Conservation (phyloP, 2,797 vertebrate species). For the Oryzias dopingdopingensis region DNA sequence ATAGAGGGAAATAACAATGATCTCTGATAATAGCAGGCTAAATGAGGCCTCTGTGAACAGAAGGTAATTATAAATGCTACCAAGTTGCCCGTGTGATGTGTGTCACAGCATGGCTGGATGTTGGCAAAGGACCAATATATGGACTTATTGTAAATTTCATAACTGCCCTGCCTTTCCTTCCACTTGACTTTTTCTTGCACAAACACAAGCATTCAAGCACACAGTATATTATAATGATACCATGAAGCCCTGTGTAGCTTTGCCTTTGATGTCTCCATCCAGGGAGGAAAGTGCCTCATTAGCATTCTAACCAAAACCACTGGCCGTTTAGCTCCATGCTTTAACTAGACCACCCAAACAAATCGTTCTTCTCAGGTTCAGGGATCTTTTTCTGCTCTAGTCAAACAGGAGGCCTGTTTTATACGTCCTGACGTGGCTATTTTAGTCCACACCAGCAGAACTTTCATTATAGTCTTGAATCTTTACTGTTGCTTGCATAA, state of each 20-base stretch:
- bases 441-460: constrained; percentile 48
- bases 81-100: constrained; percentile 64
- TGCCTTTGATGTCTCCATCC: constrained; percentile 73
- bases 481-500: constrained; percentile 49
- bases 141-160: constrained; percentile 67
- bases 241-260: constrained; percentile 48
- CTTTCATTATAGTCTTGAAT: constrained; percentile 36
- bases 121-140: constrained; percentile 54
- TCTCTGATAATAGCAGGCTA: constrained; percentile 71
- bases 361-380: constrained; percentile 57
- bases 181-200: constrained; percentile 23
- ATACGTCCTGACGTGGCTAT: constrained; percentile 36
- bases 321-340: constrained; percentile 65
- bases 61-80: constrained; percentile 68
- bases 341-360: constrained; percentile 75
- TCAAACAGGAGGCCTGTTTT: constrained; percentile 41
- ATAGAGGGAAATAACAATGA: constrained; percentile 71
- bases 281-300: constrained; percentile 68
- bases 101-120: constrained; percentile 64
- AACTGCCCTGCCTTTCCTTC: constrained; percentile 23
- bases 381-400: constrained; percentile 33
- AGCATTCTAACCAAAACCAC: constrained; percentile 71
- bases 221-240: constrained; percentile 52
- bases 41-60: constrained; percentile 70
- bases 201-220: constrained; percentile 23